Evolutionary conservation across 2,797 vertebrate species (phyloP), one percentile per base, ranked within the genome.

Genomic region (Tinamus major): DNA sequence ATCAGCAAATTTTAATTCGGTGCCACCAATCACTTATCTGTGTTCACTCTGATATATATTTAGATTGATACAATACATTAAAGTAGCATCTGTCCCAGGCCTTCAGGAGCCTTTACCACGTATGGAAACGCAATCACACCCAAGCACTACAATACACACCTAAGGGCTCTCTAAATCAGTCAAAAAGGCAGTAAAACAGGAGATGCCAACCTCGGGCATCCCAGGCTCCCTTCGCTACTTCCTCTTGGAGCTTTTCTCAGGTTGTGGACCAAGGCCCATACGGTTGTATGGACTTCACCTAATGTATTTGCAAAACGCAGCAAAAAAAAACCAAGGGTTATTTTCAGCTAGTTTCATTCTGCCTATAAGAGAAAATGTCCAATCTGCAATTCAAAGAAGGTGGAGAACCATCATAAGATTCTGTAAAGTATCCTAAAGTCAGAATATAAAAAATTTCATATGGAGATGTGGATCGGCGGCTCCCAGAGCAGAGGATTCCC

Each of bases 1-100:
- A 64, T 85, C 31, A 78, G 55, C 6, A 53, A 77, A 80, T 63
- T 69, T 89, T 76, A 76, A 79, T 84, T 84, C 49, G n/a, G n/a
- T 49, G 44, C 35, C 51, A 72, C 76, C 70, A 77, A 59, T 87
- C 35, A 61, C 27, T 80, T 78, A 55, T 19, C 61, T 58, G 53
- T 51, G 26, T n/a, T 88, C n/a, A 24, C 55, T 48, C 49, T 64
- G 49, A 77, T 69, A 64, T 16, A 78, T 62, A 51, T 68, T 85
- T 72, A 74, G 42, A 77, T 72, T 85, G 68, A 81, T 46, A 74
- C 12, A 79, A 74, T 10, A 13, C 44, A 65, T 82, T 74, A 61
- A 49, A 59, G 58, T 63, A 68, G 14, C n/a, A 24, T 69, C 67
- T 65, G 74, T 61, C 24, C n/a, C 51, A n/a, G 65, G 61, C 35